A percentile compares a stretch with the other conserved stretches of the same genome.
phyloP scores from a whole-genome alignment of 2,888 invertebrate genomes.

The Lacanobia wlatinum region DNA sequence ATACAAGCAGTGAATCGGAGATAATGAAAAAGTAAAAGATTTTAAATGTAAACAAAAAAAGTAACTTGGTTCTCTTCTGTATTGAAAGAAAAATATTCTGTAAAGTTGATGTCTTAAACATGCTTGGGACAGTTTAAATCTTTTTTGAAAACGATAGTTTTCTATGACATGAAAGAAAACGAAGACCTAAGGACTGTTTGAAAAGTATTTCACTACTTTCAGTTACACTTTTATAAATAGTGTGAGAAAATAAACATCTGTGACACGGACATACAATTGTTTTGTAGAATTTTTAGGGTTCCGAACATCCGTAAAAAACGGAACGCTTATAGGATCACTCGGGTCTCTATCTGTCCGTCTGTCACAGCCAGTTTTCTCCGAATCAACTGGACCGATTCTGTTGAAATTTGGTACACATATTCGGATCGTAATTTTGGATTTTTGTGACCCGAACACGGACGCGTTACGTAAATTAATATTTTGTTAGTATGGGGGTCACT shows the following conservation, averaged over 20 bases:
- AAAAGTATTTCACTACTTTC: background rate
- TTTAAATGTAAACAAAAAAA: background rate
- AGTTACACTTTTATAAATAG: conserved; percentile 21
- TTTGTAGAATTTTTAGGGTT: too few relatives aligned
- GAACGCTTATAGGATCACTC: too few relatives aligned
- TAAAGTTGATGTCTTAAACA: too few relatives aligned
- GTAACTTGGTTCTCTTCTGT: background rate
- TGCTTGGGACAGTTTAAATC: conserved; percentile 8
- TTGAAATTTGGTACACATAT: too few relatives aligned
- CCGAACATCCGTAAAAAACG: too few relatives aligned
- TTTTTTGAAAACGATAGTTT: conserved; percentile 1
- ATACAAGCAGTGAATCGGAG: background rate
- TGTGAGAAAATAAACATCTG: conserved; percentile 36
- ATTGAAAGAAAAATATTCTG: background rate
- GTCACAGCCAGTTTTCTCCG: too few relatives aligned
- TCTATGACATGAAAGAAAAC: conserved; percentile 1
- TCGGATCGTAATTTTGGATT: too few relatives aligned
- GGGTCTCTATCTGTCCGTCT: too few relatives aligned
- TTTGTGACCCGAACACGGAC: too few relatives aligned
- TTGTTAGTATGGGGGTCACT: too few relatives aligned
- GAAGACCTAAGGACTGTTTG: background rate
- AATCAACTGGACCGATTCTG: too few relatives aligned
- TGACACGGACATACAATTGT: background rate
- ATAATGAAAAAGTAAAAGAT: background rate
- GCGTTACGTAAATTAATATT: too few relatives aligned